phyloP scores from a whole-genome alignment of 1,140 invertebrate genomes.

The Neomicropteryx cornuta region DNA sequence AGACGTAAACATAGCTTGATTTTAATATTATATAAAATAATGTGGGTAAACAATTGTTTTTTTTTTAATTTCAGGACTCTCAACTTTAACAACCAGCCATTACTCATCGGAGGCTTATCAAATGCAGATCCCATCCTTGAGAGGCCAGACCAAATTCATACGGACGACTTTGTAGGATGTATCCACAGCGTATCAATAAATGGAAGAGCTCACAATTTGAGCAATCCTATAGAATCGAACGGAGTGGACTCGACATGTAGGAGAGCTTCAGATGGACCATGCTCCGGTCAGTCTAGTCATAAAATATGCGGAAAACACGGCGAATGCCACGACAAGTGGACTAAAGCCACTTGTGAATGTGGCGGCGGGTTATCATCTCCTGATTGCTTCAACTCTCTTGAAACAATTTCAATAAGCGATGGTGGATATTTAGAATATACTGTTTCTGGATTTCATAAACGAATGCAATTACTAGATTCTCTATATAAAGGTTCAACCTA shows the following conservation, averaged over 20 bases:
- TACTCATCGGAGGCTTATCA: slow-evolving; percentile 75
- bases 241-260: slow-evolving; percentile 67
- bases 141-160: slow-evolving; percentile 75
- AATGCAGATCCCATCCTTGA: slow-evolving; percentile 76
- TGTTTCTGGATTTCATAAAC: slow-evolving; percentile 70
- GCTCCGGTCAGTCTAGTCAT: slow-evolving; percentile 31
- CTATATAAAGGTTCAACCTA: slow-evolving; percentile 60
- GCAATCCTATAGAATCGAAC: slow-evolving; percentile 57
- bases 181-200: slow-evolving; percentile 83
- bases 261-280: slow-evolving; percentile 48
- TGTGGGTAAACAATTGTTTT: slow-evolving; percentile 37
- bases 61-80: slow-evolving; percentile 56
- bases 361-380: slow-evolving; percentile 58
- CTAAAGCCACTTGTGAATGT: slow-evolving; percentile 57
- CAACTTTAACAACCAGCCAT: slow-evolving; percentile 83
- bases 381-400: slow-evolving; percentile 65
- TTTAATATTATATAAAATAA: slow-evolving; percentile 52
- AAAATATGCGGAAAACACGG: slow-evolving; percentile 55
- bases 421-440: slow-evolving; percentile 69
- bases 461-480: slow-evolving; percentile 72
- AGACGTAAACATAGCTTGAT: neutral
- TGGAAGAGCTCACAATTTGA: slow-evolving; percentile 68
- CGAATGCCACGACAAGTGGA: slow-evolving; percentile 77
- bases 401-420: slow-evolving; percentile 65
- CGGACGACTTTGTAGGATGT: slow-evolving; percentile 89